Evolutionary conservation across 2,113 vertebrate genomes (phyloP), one percentile per base, ranked within the genome.

Genomic region (Ceyx melanurus): DNA sequence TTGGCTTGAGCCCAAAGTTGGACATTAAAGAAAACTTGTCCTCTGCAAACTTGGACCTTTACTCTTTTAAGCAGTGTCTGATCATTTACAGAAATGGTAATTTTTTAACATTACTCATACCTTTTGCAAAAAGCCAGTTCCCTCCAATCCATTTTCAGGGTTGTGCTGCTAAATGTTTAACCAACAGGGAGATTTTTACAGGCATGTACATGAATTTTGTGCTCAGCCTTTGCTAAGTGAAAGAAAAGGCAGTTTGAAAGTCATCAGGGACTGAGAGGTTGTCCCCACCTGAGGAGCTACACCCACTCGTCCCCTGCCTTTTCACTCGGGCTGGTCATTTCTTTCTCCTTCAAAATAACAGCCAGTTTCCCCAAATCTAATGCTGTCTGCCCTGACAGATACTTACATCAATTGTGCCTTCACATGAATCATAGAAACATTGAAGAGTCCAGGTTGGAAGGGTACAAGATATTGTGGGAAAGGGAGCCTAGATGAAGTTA

Each of bases 131-230:
- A 76, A 57, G 10, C 2, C 28, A 45, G 4, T n/a, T 68, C 29
- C 13, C 15, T 62, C 13, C 54, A 79, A 66, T 26, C 11, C 15
- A 46, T 70, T 92, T 90, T 73, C 46, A 87, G 62, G 64, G 26
- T 14, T 82, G 4, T 33, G 11, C 21, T 68, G 46, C 23, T 85
- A 92, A 89, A 80, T 65, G 85, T 37, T 88, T 82, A 73, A 76
- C 11, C 0, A 2, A 62, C 3, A 43, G 11, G 21, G 37, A 89
- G 16, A 66, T 65, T 87, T 92, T 84, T 42, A 73, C 8, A 33
- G 16, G 7, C 15, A 15, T n/a, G 14, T 22, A 57, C 8, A 9
- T 31, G n/a, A 53, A 60, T 65, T 0, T 0, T n/a, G 8, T 28
- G 29, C 33, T 72, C 37, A 85, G 23, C 21, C 21, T 20, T 76